Conservation (phyloP, 1,140 invertebrate genomes). For the Metopolophium dirhodum region DNA sequence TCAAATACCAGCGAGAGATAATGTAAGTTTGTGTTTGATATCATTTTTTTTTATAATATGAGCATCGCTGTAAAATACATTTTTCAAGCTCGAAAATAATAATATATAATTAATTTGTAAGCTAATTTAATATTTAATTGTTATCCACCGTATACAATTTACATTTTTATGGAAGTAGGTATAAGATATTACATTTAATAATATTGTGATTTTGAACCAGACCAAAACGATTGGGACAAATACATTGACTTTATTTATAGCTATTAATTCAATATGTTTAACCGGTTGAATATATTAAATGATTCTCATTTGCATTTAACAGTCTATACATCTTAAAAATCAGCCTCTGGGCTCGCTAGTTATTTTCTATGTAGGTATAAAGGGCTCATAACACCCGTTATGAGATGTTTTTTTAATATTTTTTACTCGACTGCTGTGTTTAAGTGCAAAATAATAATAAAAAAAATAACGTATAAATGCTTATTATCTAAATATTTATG, state of each 20-base stretch:
- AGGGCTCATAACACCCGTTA: not conserved
- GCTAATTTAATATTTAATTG: not conserved
- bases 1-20: not conserved
- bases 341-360: not conserved
- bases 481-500: not conserved
- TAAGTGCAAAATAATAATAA: not conserved
- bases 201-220: not conserved
- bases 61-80: not conserved
- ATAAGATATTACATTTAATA: not conserved
- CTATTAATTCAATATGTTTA: constrained; percentile 15
- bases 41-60: not conserved
- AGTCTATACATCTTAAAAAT: not conserved
- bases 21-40: not conserved
- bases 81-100: not conserved
- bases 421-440: not conserved
- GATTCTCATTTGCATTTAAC: constrained; percentile 39
- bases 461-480: not conserved
- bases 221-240: not conserved
- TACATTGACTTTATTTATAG: constrained; percentile 5
- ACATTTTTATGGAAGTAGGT: not conserved
- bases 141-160: not conserved
- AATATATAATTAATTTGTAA: not conserved
- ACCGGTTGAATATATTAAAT: constrained; percentile 21
- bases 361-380: not conserved
- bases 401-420: not conserved